A percentile compares a stretch with the other conserved stretches of the same genome.
These are phyloP conservation scores for Casuarius casuarius DNA, from an alignment of 2,113 vertebrate species.

Conservation along the genomic window DNA sequence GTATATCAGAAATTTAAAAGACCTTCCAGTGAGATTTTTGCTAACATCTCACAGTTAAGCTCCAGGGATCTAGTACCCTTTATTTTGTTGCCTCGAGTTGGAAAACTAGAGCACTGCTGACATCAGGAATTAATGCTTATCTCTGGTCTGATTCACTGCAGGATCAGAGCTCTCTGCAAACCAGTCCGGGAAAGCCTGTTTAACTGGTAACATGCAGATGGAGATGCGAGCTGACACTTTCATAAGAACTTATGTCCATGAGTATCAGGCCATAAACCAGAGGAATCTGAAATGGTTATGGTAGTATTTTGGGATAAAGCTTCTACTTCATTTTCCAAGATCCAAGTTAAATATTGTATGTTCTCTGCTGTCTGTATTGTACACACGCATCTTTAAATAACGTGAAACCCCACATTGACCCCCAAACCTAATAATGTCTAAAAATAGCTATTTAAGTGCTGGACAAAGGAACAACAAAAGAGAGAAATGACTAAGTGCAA, in stretches of 20 bases:
- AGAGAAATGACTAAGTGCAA: not conserved
- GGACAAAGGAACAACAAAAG: not conserved
- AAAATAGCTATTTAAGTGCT: not conserved
- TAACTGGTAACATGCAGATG: not conserved
- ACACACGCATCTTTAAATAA: not conserved
- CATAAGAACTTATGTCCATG: not conserved
- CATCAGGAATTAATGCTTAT: not conserved
- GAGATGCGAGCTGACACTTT: not conserved
- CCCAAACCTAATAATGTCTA: not conserved
- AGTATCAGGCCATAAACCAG: not conserved
- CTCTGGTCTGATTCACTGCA: not conserved
- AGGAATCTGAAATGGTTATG: not conserved
- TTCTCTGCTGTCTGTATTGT: not conserved
- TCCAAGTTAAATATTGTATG: not conserved
- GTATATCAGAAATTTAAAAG: not conserved
- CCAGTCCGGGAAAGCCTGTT: not conserved
- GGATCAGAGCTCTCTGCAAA: not conserved
- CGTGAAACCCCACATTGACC: accelerated
- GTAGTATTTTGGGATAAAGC: not conserved
- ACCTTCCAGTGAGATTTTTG: not conserved
- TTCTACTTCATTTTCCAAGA: not conserved
- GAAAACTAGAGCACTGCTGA: not conserved
- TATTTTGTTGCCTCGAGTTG: not conserved
- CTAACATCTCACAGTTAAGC: not conserved
- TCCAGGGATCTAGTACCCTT: not conserved